Conservation (phyloP, 2,888 invertebrate species). For the Poecilus cupreus region DNA sequence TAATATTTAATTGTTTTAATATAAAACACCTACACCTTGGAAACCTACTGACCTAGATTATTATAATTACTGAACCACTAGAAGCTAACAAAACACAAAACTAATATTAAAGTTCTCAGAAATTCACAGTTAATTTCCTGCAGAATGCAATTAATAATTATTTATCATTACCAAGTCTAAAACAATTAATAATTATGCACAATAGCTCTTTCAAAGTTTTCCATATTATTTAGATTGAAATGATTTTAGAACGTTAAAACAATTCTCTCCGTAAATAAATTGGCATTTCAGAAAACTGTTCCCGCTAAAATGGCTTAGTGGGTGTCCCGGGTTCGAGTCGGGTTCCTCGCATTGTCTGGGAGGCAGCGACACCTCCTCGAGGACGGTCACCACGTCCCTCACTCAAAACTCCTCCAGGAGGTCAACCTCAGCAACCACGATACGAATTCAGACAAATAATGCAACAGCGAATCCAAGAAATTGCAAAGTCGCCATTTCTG, state of each 20-base stretch:
- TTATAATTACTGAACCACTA: background rate
- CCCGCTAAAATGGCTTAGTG: conserved; percentile 83
- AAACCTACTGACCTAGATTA: background rate
- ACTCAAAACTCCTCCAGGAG: conserved; percentile 67
- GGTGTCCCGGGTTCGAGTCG: conserved; percentile 69
- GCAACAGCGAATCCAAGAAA: conserved; percentile 62
- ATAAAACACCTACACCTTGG: background rate
- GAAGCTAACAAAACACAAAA: conserved; percentile 5
- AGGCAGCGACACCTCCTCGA: conserved; percentile 66
- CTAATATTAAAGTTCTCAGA: background rate
- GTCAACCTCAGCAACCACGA: conserved; percentile 68
- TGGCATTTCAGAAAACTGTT: conserved; percentile 76
- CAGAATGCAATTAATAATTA: too few relatives aligned
- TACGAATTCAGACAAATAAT: conserved; percentile 67
- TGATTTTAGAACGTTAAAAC: too few relatives aligned
- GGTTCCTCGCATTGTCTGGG: conserved; percentile 68
- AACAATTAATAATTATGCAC: too few relatives aligned
- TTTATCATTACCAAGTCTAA: too few relatives aligned
- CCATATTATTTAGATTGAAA: background rate
- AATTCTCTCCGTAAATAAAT: background rate
- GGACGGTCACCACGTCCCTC: conserved; percentile 69
- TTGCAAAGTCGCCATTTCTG: conserved; percentile 70
- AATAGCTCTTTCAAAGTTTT: too few relatives aligned
- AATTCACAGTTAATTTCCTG: too few relatives aligned
- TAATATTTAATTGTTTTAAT: background rate